Percentiles rank a stretch among this genome's conserved stretches.
phyloP scores from a whole-genome alignment of 2,113 vertebrate species.

The Cercocebus atys region DNA sequence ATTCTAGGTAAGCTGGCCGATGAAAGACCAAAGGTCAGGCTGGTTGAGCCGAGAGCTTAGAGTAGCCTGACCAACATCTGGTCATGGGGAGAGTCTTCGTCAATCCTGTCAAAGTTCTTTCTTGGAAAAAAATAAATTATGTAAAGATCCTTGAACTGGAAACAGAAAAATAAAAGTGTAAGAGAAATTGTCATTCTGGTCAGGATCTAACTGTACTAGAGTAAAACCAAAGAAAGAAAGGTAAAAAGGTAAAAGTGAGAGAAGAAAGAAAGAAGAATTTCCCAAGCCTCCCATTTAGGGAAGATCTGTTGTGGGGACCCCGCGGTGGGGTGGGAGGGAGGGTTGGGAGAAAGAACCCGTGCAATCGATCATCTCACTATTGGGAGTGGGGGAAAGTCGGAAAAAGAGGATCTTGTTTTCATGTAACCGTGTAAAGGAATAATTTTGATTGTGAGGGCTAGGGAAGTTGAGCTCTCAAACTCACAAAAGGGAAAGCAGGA shows the following conservation, averaged over 20 bases:
- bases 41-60: neutral
- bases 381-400: neutral
- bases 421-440: neutral
- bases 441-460: neutral
- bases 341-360: neutral
- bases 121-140: neutral
- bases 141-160: neutral
- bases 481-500: neutral
- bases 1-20: neutral
- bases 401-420: neutral
- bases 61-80: neutral
- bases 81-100: neutral
- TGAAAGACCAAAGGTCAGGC: neutral
- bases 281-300: neutral
- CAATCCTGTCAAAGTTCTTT: neutral
- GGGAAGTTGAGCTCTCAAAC: neutral
- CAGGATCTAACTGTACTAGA: neutral
- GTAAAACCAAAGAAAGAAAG: neutral
- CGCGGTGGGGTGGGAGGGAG: accelerated
- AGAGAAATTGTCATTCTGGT: neutral
- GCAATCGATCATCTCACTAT: too few relatives aligned
- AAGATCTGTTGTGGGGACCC: neutral
- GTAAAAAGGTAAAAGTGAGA: neutral
- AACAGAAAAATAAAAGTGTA: neutral
- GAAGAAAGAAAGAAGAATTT: neutral